Conservation (phyloP, 2,888 invertebrate genomes). For the Thymelicus lineola region DNA sequence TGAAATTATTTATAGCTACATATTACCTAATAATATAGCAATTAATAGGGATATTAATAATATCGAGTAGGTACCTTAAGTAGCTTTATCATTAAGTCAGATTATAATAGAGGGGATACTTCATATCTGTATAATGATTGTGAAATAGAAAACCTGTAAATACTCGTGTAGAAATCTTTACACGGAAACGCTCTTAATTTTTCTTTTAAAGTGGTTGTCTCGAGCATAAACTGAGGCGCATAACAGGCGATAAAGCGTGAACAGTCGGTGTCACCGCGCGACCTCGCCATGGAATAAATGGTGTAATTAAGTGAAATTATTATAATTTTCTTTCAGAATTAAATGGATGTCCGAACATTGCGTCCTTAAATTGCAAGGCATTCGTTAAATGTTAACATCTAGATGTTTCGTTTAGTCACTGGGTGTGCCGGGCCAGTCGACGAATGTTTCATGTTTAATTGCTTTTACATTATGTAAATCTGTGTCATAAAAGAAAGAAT, state of each 20-base stretch:
- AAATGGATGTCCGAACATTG: conserved; percentile 77
- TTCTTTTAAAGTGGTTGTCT: conserved; percentile 68
- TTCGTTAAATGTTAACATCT: conserved; percentile 55
- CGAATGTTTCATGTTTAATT: conserved; percentile 21
- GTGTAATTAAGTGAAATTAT: conserved; percentile 83
- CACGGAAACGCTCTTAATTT: conserved; percentile 72
- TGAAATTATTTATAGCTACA: too few species aligned
- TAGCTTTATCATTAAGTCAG: too few species aligned
- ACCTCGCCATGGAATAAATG: conserved; percentile 76
- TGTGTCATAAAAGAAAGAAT: conserved; percentile 17
- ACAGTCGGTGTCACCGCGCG: conserved; percentile 63
- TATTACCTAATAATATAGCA: too few species aligned
- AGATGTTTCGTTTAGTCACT: conserved; percentile 41
- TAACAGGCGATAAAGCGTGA: conserved; percentile 61
- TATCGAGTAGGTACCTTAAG: too few species aligned
- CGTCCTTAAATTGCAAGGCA: conserved; percentile 67
- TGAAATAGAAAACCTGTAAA: neutral
- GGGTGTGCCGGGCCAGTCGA: conserved; percentile 33
- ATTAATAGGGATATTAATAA: too few species aligned
- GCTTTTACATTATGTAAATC: conserved; percentile 24
- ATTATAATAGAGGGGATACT: too few species aligned
- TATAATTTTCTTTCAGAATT: conserved; percentile 78
- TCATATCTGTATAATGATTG: neutral
- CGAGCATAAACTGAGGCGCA: conserved; percentile 55
- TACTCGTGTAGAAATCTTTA: conserved; percentile 52